phyloP scores from a whole-genome alignment of 2,113 vertebrate species.

The Centropus unirufus region DNA sequence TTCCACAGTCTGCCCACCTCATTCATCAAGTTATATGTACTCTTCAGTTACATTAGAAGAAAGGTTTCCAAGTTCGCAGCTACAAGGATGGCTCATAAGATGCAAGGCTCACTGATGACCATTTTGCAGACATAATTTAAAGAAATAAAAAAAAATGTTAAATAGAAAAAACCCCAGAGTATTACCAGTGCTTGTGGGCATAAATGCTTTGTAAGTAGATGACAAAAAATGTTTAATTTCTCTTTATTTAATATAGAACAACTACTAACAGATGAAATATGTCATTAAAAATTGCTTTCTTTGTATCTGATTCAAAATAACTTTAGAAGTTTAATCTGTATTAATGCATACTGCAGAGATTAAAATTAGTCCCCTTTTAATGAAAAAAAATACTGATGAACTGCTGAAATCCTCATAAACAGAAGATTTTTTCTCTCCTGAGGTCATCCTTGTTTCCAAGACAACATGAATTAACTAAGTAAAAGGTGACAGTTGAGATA shows the following conservation, averaged over 20 bases:
- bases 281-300: neutral
- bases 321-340: neutral
- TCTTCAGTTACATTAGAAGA: neutral
- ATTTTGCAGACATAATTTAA: neutral
- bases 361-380: neutral
- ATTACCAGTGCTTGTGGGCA: neutral
- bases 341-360: neutral
- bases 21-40: neutral
- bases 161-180: neutral
- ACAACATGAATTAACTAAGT: neutral
- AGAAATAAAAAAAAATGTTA: neutral
- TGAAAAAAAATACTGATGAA: neutral
- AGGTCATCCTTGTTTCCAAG: slow-evolving; percentile 13
- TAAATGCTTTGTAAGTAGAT: neutral
- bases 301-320: neutral
- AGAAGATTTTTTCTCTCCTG: neutral
- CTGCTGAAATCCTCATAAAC: neutral
- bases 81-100: neutral
- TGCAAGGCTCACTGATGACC: accelerated
- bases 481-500: neutral
- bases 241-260: slow-evolving; percentile 1
- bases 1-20: neutral
- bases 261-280: neutral
- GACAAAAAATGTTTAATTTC: neutral
- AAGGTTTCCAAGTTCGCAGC: neutral